Percentiles rank a stretch among this genome's conserved stretches.
phyloP scores from a whole-genome alignment of 2,113 vertebrate genomes.

The Progne subis region DNA sequence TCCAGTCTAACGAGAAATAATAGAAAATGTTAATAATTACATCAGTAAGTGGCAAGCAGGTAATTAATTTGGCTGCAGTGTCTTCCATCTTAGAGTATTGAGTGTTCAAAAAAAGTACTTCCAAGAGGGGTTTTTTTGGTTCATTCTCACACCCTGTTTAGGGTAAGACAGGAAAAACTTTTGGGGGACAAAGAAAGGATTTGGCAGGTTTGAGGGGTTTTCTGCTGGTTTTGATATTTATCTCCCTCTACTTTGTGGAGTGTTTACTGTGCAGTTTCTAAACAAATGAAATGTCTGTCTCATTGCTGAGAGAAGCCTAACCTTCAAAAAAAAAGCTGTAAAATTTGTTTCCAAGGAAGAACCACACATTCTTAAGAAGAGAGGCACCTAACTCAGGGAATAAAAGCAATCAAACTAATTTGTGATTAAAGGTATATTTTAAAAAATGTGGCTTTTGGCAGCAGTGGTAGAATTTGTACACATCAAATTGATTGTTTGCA shows the following conservation, averaged over 20 bases:
- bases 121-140: background rate
- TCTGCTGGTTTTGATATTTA: background rate
- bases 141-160: background rate
- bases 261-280: background rate
- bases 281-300: background rate
- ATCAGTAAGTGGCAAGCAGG: background rate
- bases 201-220: background rate
- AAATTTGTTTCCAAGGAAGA: background rate
- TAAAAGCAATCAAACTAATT: background rate
- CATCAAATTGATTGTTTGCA: background rate
- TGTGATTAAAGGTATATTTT: background rate
- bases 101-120: background rate
- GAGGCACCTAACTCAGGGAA: background rate
- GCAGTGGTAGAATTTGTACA: background rate
- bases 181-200: background rate
- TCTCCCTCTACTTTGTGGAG: background rate
- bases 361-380: background rate
- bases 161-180: background rate
- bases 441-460: background rate
- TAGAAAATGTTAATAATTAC: background rate
- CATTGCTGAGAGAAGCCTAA: background rate
- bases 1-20: constrained; percentile 78
- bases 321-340: background rate
- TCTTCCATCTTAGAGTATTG: background rate
- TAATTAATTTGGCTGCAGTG: background rate